These are phyloP conservation scores for Heliconius hortense DNA, from an alignment of 2,888 invertebrate species.

Conservation along the genomic window DNA sequence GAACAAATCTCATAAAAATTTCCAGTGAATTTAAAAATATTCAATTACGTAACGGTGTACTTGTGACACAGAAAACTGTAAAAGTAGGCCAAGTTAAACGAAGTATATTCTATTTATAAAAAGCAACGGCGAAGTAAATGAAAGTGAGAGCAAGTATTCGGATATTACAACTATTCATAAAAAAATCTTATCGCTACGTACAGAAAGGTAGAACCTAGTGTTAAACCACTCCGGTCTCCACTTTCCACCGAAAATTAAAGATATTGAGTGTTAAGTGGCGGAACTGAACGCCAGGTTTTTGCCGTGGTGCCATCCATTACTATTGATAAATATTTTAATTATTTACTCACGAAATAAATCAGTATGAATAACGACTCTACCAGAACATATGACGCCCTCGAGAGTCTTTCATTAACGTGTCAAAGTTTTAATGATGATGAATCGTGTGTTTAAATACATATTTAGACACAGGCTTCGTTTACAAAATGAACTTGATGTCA, in stretches of 20 bases:
- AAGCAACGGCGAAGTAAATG: slow-evolving; percentile 1
- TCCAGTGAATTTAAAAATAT: slow-evolving; percentile 12
- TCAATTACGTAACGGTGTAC: slow-evolving; percentile 10
- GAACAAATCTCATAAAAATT: slow-evolving; percentile 5
- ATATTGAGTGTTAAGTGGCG: too few relatives aligned
- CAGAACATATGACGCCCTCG: slow-evolving; percentile 51
- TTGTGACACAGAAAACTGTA: slow-evolving; percentile 18
- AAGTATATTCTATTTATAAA: slow-evolving; percentile 23
- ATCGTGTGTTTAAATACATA: slow-evolving; percentile 57
- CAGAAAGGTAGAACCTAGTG: too few relatives aligned
- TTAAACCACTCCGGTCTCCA: too few relatives aligned
- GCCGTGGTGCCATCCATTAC: too few relatives aligned
- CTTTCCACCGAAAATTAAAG: too few relatives aligned
- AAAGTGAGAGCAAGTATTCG: slow-evolving; percentile 9
- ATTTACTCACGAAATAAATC: slow-evolving; percentile 37
- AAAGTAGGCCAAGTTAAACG: slow-evolving; percentile 31
- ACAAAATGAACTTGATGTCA: slow-evolving; percentile 13
- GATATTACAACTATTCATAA: neutral
- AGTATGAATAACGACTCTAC: slow-evolving; percentile 42
- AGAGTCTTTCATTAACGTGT: slow-evolving; percentile 59
- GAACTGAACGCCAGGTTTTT: too few relatives aligned
- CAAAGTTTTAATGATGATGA: slow-evolving; percentile 70
- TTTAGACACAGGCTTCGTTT: slow-evolving; percentile 52
- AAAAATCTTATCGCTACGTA: too few relatives aligned
- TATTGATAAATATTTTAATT: slow-evolving; percentile 35